Evolutionary conservation across 1,140 invertebrate genomes (phyloP).

Genomic region (Forficula auricularia): DNA sequence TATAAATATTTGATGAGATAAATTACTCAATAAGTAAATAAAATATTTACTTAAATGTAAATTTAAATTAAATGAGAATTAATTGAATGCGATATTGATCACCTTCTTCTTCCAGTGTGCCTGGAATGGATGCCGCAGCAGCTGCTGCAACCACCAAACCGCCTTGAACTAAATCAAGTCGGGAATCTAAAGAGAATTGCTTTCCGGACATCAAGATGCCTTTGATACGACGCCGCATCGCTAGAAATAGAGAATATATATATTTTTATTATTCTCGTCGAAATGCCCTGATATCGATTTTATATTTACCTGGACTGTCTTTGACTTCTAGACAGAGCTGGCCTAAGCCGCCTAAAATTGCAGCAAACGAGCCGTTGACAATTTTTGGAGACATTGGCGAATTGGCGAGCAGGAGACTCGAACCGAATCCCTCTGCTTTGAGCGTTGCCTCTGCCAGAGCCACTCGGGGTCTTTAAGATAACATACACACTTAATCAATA

Average conservation of each 20-base stretch:
- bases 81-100: background rate
- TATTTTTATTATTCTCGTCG: background rate
- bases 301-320: conserved; percentile 49
- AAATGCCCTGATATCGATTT: too few relatives aligned
- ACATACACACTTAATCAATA: too few relatives aligned
- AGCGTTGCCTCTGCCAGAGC: conserved; percentile 14
- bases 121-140: conserved; percentile 23
- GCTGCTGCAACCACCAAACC: background rate
- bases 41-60: background rate
- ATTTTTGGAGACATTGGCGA: conserved; percentile 94
- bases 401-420: conserved; percentile 80
- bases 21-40: background rate
- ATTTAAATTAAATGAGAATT: conserved; percentile 1
- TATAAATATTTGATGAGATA: too few relatives aligned
- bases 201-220: conserved; percentile 78
- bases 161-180: conserved; percentile 74
- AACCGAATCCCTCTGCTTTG: conserved; percentile 56
- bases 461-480: too few relatives aligned
- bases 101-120: conserved; percentile 1
- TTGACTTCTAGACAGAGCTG: conserved; percentile 45
- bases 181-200: conserved; percentile 76
- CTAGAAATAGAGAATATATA: conserved; percentile 22
- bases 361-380: conserved; percentile 89
- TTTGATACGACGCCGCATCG: conserved; percentile 62
- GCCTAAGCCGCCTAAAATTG: conserved; percentile 69